Evolutionary conservation across 2,113 vertebrate species (phyloP), one percentile per base, ranked within the genome.

Genomic region (Gasterosteus aculeatus): DNA sequence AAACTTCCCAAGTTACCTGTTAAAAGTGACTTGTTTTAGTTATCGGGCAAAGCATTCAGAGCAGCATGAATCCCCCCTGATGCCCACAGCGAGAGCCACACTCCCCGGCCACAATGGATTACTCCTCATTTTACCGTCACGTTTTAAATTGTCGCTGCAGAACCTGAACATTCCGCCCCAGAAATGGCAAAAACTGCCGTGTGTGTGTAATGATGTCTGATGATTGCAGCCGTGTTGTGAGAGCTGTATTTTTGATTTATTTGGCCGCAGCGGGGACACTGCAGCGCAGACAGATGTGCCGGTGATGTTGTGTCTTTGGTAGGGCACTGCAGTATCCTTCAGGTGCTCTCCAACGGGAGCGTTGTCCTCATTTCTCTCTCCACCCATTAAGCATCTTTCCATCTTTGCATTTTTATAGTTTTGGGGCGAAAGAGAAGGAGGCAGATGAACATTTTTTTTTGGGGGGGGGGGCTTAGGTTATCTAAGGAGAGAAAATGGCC

Each of bases 361-460:
- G 2, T 12, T 80, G 85, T 69, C 87, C 85, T 80, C 29, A 53
- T 90, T 88, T 86, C 56, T 61, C 63, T 78, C 47, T 77, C 80
- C 56, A 14, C 58, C 78, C 76, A 74, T 80, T 83, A 68, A 75
- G 51, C 46, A 22, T 82, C 33, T 75, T 38, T 62, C n/a, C 57
- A 63, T 73, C 31, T 65, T 75, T 80, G 49, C 31, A 76, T 77
- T 68, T 35, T 29, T 69, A 42, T 5, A 10, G 44, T 69, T 60
- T 68, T 63, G 60, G 74, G 62, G 5, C 58, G 19, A 4, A 56
- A 72, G 46, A 42, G 44, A n/a, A 69, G n/a, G 10, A 44, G 33
- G 33, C 11, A 47, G 10, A 54, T 42, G 29, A 49, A 18, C 5
- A 42, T 2, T 3, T 16, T 33, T 38, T 38, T 26, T n/a, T n/a